Conservation (phyloP, 1,140 invertebrate genomes). For the Drosophila tristis region DNA sequence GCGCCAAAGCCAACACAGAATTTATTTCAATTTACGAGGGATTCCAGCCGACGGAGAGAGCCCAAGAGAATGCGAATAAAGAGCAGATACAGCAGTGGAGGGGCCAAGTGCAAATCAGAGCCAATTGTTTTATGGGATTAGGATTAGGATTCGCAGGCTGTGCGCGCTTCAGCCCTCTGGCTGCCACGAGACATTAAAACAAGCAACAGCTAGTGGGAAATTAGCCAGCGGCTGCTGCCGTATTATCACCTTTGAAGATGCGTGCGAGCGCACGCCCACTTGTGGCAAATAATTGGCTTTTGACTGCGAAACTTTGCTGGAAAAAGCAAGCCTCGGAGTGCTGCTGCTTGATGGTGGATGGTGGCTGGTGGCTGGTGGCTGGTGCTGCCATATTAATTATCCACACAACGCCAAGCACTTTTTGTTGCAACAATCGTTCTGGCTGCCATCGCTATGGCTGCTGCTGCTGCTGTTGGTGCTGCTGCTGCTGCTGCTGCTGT, state of each 20-base stretch:
- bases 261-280: background rate
- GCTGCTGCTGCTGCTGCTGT: background rate
- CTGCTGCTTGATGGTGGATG: too few species aligned
- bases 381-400: conserved; percentile 69
- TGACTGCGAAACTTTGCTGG: conserved; percentile 14
- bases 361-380: too few species aligned
- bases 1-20: conserved; percentile 29
- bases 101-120: conserved; percentile 10
- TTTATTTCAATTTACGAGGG: conserved; percentile 42
- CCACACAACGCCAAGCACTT: conserved; percentile 74
- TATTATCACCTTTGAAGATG: too few species aligned
- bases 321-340: conserved; percentile 1
- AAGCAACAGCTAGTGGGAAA: too few species aligned
- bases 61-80: background rate
- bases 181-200: background rate
- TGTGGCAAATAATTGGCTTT: conserved; percentile 43
- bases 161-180: background rate
- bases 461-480: background rate
- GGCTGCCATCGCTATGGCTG: too few species aligned
- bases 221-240: too few species aligned
- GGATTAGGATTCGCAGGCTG: conserved; percentile 10
- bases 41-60: background rate
- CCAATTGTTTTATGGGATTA: conserved; percentile 21
- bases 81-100: too few species aligned
- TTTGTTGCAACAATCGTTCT: conserved; percentile 59